Evolutionary conservation across 2,888 invertebrate genomes (phyloP).

Genomic region (Cheilosia urbana): DNA sequence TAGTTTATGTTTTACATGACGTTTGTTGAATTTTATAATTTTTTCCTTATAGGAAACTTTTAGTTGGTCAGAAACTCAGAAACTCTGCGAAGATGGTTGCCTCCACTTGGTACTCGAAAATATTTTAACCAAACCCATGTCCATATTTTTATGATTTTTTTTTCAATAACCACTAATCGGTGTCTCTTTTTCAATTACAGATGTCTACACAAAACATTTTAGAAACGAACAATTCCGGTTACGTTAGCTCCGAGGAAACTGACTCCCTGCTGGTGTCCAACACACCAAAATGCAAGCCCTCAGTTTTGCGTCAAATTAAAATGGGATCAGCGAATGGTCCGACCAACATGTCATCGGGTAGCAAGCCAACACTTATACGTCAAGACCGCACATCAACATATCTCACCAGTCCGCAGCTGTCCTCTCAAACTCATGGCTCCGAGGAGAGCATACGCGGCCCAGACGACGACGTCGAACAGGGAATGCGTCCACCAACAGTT

Average conservation of each 20-base stretch:
- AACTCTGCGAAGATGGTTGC: no score
- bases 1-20: no score
- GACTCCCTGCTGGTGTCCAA: conserved; percentile 89
- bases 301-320: conserved; percentile 81
- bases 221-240: conserved; percentile 87
- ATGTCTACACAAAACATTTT: conserved; percentile 85
- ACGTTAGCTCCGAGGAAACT: conserved; percentile 92
- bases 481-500: conserved; percentile 82
- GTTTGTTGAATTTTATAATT: no score
- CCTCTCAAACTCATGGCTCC: conserved; percentile 90
- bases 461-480: conserved; percentile 84
- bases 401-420: conserved; percentile 87
- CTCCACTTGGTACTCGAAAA: no score
- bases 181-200: conserved; percentile 76
- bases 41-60: no score
- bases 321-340: conserved; percentile 82
- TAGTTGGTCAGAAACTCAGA: no score
- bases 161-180: neutral
- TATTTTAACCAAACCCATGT: no score
- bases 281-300: conserved; percentile 82
- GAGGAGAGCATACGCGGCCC: conserved; percentile 89
- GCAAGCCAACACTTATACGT: conserved; percentile 92
- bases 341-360: conserved; percentile 83
- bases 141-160: neutral
- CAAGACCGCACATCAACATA: conserved; percentile 93